Base-by-base conservation (phyloP, 2,113 vertebrate species). In the Eidolon helvum region DNA sequence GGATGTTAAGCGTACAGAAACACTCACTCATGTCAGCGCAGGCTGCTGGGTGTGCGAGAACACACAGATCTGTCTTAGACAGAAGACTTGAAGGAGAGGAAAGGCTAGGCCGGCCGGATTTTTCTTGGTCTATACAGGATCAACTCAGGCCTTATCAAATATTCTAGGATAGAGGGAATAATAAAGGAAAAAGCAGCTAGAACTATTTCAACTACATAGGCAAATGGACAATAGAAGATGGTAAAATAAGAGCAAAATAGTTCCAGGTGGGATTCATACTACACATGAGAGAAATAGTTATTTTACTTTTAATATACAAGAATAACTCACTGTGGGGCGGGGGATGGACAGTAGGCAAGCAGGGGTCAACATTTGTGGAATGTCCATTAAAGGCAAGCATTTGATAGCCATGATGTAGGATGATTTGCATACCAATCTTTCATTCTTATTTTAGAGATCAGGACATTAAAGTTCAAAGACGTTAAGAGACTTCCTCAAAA, bases 311-410 rank as follows among this genome's bases (percentile, higher is more conserved):
- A 35, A 28, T 68, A 55, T n/a, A 33, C 10, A 65, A 94, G 48
- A 72, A 90, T 2, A 22, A 61, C 7, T 72, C 15, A 4, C n/a
- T 4, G 38, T 15, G 28, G 8, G 35, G 53, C 5, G 5, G 6
- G 22, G 15, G 18, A 7, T 5, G 7, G 24, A 24, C 24, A 0
- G 0, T 6, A 61, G 28, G 4, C 18, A 53, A 38, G 43, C 19
- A 22, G 12, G 1, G 12, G 10, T 12, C 4, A 28, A 10, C 2
- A 8, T 11, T 26, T 33, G 9, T 0, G 0, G 21, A 16, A 45
- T 11, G 14, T 19, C 16, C 22, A 12, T 7, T 22, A 4, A 7
- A 35, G 50, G 48, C 6, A 16, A 53, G 19, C 19, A 26, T 40
- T 57, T 19, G 38, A 59, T 10, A 38, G 38, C 2, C 19, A 7